Base-by-base conservation (phyloP, 2,888 invertebrate genomes). In the Agonopterix alstromeriana region DNA sequence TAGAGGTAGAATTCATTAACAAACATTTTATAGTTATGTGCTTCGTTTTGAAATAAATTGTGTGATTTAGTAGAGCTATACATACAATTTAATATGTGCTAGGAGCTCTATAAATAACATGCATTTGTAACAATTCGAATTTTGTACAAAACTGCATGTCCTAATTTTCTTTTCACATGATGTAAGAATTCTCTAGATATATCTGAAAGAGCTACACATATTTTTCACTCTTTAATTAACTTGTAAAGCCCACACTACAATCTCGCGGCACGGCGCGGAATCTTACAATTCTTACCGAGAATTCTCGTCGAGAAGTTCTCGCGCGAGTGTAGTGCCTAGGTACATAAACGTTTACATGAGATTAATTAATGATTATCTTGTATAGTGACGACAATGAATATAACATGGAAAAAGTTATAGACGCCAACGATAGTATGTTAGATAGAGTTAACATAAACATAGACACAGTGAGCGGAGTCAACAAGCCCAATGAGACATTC, bases 361-460 rank as follows among this genome's bases (percentile, higher is more conserved):
- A 42, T 11, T 10, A 42, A 42, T 5, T 38, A 38, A 8, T 42
- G 12, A 8, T 10, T 42, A 11, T 11, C 12, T 8, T 11, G n/a
- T 45, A 53, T 57, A 81, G 79, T 50, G 58, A 72, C 53, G 73
- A 78, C 40, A 54, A 63, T 48, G 73, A 78, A 49, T 58, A 61
- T 50, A 84, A 82, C 52, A 68, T 60, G n/a, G 97, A 97, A 53
- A 89, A 94, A 60, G 70, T 98, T 9, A 86, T 94, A 27, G 97
- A 97, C 63, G 92, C 93, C 10, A 97, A 97, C 82, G 97, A 98
- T 79, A 89, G 91, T 44, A 90, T 97, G 52, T 82, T 97, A 45
- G 97, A 98, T 70, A 91, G 93, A 67, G 92, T 96, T 46, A 94
- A 94, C 67, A 92, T 92, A 58, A 88, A 90, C 66, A 90, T 96